Base-by-base conservation (phyloP, 2,797 vertebrate species). In the Diplodus sargus region DNA sequence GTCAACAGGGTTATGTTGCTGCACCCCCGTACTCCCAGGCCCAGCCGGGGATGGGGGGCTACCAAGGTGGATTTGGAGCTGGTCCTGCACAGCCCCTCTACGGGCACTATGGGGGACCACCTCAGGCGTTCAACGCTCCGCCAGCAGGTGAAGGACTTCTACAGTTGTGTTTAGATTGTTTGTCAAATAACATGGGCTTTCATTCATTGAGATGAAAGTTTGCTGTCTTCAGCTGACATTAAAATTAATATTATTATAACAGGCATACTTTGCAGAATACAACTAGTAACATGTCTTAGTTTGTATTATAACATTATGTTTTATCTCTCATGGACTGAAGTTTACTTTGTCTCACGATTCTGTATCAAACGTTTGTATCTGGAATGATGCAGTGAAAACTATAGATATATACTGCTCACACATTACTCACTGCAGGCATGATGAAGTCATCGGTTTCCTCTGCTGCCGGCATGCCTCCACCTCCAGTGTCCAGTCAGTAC, bases 1-100 rank as follows among this genome's bases (percentile, higher is more conserved):
- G 96, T 95, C 97, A 98, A 90, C 97, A 98, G 91, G 97, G 97
- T 91, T 99, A 97, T 89, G 96, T 98, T 75, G 95, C 97, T 76
- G 84, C 97, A 69, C 96, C 98, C 71, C 96, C 97, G 0, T 98
- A 97, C 91, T 98, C 98, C 65, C 97, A 99, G 58, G 92, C 97
- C 64, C 98, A 98, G 87, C 91, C 96, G 9, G 97, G 96, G 90
- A 95, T 98, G 84, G 97, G 96, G 78, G 94, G 94, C 42, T 97
- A 96, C 90, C 94, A 96, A 77, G 78, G 92, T 81, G 94, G 94
- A 39, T 97, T 96, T 72, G 96, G 96, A 57, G 67, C 93, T 56
- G 84, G 95, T 68, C 88, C 86, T 77, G 82, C 95, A 52, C 94
- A 97, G 23, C 93, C 96, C 28, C 94, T 93, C 71, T 97, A 97